phyloP scores from a whole-genome alignment of 2,797 vertebrate species.

The Anomalospiza imberbis region DNA sequence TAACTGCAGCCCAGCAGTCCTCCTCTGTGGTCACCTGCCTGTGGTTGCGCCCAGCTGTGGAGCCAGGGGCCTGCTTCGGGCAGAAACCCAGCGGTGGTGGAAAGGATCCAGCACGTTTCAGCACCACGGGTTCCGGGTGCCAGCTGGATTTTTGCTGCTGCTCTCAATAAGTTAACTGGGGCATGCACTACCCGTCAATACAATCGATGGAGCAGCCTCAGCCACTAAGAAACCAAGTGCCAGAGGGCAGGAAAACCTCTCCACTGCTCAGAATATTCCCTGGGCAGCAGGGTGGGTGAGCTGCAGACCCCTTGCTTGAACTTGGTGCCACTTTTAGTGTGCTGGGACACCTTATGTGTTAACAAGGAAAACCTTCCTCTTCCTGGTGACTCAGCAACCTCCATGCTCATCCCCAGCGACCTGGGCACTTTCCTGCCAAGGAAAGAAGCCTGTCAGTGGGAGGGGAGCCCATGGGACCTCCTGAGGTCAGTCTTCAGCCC shows the following conservation, averaged over 20 bases:
- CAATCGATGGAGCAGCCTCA: conserved; percentile 18
- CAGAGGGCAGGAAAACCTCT: conserved; percentile 32
- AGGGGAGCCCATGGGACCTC: not conserved
- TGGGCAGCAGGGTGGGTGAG: not conserved
- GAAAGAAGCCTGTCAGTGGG: not conserved
- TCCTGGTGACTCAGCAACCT: not conserved
- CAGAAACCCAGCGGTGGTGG: not conserved
- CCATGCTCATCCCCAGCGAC: fast-evolving
- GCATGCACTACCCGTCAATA: not conserved
- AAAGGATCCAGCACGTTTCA: not conserved
- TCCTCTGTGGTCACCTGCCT: not conserved
- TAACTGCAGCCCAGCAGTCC: not conserved
- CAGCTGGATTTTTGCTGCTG: not conserved
- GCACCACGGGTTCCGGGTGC: not conserved
- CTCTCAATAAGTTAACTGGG: conserved; percentile 42
- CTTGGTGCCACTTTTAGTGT: not conserved
- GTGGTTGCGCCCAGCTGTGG: not conserved
- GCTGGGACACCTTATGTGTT: not conserved
- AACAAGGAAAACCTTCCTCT: not conserved
- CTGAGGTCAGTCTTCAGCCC: not conserved
- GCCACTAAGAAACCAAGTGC: not conserved
- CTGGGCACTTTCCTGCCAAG: fast-evolving
- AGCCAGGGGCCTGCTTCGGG: not conserved
- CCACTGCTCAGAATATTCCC: not conserved
- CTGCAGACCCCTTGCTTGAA: not conserved